Conservation (phyloP, 2,797 vertebrate species). For the Dendrocincla fuliginosa region DNA sequence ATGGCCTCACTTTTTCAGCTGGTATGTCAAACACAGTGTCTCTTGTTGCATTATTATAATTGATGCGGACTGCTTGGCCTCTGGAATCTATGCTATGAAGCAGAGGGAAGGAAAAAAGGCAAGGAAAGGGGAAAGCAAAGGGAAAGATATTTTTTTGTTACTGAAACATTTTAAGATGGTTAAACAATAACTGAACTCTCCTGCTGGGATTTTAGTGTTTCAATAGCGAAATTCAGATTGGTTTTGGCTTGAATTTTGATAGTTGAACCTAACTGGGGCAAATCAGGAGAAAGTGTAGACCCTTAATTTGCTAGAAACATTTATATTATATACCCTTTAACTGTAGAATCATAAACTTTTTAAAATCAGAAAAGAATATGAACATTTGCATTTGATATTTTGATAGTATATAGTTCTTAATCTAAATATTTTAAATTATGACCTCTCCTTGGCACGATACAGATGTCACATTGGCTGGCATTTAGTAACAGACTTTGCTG, state of each 20-base stretch:
- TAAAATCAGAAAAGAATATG: not conserved
- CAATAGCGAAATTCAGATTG: not conserved
- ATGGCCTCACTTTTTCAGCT: conserved; percentile 85
- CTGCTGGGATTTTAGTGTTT: not conserved
- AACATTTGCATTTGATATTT: not conserved
- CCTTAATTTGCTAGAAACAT: not conserved
- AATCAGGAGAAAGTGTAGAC: not conserved
- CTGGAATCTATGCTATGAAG: conserved; percentile 80
- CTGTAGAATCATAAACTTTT: not conserved
- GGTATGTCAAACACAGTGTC: conserved; percentile 89
- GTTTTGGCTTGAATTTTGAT: not conserved
- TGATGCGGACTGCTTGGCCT: conserved; percentile 83
- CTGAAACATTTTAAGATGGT: not conserved
- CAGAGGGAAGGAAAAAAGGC: not conserved
- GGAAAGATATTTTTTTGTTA: not conserved
- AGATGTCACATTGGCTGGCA: not conserved
- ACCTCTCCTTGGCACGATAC: not conserved
- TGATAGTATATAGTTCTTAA: not conserved
- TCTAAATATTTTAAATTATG: not conserved
- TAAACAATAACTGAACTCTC: not conserved
- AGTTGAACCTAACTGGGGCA: not conserved
- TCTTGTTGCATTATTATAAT: conserved; percentile 94
- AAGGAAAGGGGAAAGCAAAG: not conserved
- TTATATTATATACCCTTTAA: not conserved
- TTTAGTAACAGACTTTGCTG: not conserved